Evolutionary conservation across 2,797 vertebrate genomes (phyloP).

Genomic region (Sebastes trivittatus): DNA sequence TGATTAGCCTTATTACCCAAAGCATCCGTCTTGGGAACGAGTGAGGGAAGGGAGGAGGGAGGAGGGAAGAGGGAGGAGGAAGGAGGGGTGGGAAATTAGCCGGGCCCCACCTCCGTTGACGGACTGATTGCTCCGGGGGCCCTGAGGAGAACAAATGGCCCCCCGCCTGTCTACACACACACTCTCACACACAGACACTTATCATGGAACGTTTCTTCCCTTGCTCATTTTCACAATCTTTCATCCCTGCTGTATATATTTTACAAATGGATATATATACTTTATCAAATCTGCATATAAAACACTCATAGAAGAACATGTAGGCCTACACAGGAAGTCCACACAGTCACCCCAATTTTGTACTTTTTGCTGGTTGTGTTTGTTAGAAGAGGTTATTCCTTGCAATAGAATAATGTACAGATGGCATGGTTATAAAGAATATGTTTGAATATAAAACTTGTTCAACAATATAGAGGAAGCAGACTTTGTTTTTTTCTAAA

Average conservation of each 20-base stretch:
- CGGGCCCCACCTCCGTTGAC: conserved; percentile 76
- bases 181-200: conserved; percentile 25
- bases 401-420: neutral
- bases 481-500: neutral
- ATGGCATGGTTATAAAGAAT: neutral
- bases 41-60: conserved; percentile 54
- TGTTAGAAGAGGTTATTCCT: neutral
- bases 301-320: neutral
- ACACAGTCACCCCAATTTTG: neutral
- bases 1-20: conserved; percentile 88
- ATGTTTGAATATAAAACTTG: neutral
- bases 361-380: neutral
- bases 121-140: conserved; percentile 83
- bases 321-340: neutral
- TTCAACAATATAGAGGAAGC: neutral
- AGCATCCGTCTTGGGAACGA: conserved; percentile 82
- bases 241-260: conserved; percentile 4
- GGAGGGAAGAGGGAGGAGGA: conserved; percentile 12
- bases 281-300: neutral
- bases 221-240: conserved; percentile 10
- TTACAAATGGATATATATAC: neutral
- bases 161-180: conserved; percentile 58
- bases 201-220: conserved; percentile 23
- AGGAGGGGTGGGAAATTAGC: conserved; percentile 61
- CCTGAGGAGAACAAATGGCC: conserved; percentile 80